Percentiles rank a stretch among this genome's conserved stretches.
Conservation (phyloP, 2,888 invertebrate genomes). For the Cremastobaeus sp. region DNA sequence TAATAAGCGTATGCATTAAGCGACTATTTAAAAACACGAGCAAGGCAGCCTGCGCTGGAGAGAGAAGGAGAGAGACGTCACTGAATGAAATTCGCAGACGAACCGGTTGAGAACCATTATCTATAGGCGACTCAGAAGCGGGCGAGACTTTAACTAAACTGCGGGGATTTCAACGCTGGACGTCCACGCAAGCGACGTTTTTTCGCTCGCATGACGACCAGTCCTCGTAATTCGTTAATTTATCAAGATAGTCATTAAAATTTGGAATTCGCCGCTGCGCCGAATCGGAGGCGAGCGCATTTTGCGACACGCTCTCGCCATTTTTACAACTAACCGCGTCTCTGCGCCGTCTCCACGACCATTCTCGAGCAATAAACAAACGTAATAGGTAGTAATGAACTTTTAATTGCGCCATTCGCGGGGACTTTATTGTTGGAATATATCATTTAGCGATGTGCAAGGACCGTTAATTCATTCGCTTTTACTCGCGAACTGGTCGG, state of each 20-base stretch:
- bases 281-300: too few species aligned
- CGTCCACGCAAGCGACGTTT: conserved; percentile 62
- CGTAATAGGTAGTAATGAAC: conserved; percentile 32
- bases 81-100: conserved; percentile 58
- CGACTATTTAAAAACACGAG: conserved; percentile 46
- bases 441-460: not conserved
- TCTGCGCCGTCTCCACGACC: not conserved
- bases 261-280: conserved; percentile 15
- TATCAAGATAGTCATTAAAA: conserved; percentile 46
- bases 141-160: conserved; percentile 59
- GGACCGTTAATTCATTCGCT: too few species aligned
- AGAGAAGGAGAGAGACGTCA: conserved; percentile 36
- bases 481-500: too few species aligned
- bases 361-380: conserved; percentile 13
- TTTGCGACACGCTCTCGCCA: conserved; percentile 2
- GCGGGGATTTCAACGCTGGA: conserved; percentile 67
- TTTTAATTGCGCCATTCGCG: conserved; percentile 11
- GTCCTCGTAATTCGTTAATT: conserved; percentile 53
- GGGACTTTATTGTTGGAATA: not conserved
- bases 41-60: conserved; percentile 27
- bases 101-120: conserved; percentile 72
- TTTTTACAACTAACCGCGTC: conserved; percentile 8
- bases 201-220: conserved; percentile 37
- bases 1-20: conserved; percentile 43
- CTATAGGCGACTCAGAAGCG: conserved; percentile 53